Base-by-base conservation (phyloP, 2,888 invertebrate genomes). In the Autographa gamma region DNA sequence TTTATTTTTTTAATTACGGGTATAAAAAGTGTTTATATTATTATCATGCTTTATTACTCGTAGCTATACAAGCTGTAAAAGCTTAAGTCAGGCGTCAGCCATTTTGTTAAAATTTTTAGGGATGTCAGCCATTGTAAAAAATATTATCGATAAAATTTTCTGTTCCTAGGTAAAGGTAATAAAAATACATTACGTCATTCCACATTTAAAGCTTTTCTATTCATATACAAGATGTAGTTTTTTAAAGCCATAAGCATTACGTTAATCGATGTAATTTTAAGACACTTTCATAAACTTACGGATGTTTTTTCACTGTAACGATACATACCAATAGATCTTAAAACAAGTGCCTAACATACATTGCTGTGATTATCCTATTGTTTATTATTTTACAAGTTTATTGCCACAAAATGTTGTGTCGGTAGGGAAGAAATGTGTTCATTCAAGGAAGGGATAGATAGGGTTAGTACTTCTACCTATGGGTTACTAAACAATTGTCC, bases 221-320 rank as follows among this genome's bases (percentile, higher is more conserved):
- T 59, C 13, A 56, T 5, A 14, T 25, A 19, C 54, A 56, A 56
- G 43, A 11, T 54, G 1, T 56, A 19, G 1, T 41, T 64, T 25
- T 14, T 31, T 48, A 14, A 54, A 81, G 81, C 81, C 60, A 74
- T 60, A 79, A 73, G 81, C 81, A 7, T 63, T 31, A 74, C 70
- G 69, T 59, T 59, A 14, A n/a, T 52, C 18, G 7, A 19, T 18
- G 52, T 11, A 64, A 54, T 60, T n/a, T 54, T 64, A 54, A 59
- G 7, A 60, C 43, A 65, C 13, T 19, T 56, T 19, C 7, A 18
- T 19, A 8, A 58, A 78, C 74, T 77, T 74, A 77, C 77, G 63
- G 43, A 64, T 18, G 32, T 66, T 14, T 31, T 59, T 64, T 70
- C 59, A 64, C 69, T 74, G 76, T 78, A 80, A 82, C 71, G 71